Evolutionary conservation across 2,113 vertebrate genomes (phyloP).

Genomic region (Struthio camelus): DNA sequence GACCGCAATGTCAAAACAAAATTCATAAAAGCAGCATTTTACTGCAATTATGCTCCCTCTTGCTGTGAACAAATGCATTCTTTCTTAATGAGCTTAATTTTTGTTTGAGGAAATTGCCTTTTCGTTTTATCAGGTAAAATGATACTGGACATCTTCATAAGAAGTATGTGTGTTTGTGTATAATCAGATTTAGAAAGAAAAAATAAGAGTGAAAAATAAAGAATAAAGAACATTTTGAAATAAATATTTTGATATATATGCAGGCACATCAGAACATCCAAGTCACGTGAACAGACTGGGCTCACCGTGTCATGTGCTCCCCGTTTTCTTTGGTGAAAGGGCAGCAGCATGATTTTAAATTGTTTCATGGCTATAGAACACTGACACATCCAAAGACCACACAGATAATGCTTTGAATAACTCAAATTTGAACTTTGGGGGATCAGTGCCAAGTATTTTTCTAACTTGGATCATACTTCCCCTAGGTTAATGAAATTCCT

Average conservation of each 20-base stretch:
- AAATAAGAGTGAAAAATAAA: neutral
- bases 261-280: neutral
- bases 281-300: neutral
- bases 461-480: neutral
- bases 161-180: fast-evolving
- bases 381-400: neutral
- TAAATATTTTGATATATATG: neutral
- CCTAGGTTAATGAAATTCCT: neutral
- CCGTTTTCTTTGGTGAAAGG: neutral
- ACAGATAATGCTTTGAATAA: neutral
- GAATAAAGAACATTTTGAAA: neutral
- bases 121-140: neutral
- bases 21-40: neutral
- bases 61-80: neutral
- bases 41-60: neutral
- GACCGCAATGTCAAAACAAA: neutral
- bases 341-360: neutral
- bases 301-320: neutral
- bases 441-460: neutral
- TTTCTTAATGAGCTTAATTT: neutral
- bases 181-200: neutral
- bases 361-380: neutral
- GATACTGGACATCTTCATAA: neutral
- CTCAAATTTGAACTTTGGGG: neutral
- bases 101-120: neutral